Conservation (phyloP, 2,113 vertebrate genomes). For the Odocoileus hemionus region DNA sequence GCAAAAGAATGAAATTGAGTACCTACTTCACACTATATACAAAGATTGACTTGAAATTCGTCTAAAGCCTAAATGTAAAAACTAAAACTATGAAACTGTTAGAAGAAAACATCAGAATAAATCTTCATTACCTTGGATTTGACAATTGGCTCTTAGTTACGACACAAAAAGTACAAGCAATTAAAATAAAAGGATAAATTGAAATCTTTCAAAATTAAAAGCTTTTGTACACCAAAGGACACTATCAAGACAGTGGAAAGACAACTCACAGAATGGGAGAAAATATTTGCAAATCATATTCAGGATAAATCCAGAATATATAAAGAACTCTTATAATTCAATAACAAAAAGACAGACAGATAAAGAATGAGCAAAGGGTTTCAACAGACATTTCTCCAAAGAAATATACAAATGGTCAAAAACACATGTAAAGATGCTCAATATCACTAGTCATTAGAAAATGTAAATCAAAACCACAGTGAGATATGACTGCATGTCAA, state of each 20-base stretch:
- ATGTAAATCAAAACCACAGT: not conserved
- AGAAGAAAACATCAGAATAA: not conserved
- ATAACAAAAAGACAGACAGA: not conserved
- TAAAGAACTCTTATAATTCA: not conserved
- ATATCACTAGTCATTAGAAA: not conserved
- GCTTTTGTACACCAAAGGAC: not conserved
- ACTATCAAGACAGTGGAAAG: not conserved
- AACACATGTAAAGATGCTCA: too few relatives aligned
- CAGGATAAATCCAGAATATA: not conserved
- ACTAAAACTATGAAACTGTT: not conserved
- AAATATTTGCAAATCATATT: not conserved
- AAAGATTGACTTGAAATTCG: not conserved
- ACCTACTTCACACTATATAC: not conserved
- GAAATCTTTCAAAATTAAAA: constrained; percentile 11
- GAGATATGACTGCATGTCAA: not conserved
- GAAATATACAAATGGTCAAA: not conserved
- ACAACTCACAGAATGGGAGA: not conserved
- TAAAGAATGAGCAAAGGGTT: not conserved
- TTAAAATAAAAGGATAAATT: not conserved
- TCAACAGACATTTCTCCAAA: not conserved
- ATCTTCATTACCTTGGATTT: not conserved
- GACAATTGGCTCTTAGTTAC: not conserved
- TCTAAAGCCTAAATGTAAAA: not conserved
- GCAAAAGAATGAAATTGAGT: not conserved
- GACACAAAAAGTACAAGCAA: not conserved